Conservation (phyloP, 2,113 vertebrate species). For the Pseudonaja textilis region DNA sequence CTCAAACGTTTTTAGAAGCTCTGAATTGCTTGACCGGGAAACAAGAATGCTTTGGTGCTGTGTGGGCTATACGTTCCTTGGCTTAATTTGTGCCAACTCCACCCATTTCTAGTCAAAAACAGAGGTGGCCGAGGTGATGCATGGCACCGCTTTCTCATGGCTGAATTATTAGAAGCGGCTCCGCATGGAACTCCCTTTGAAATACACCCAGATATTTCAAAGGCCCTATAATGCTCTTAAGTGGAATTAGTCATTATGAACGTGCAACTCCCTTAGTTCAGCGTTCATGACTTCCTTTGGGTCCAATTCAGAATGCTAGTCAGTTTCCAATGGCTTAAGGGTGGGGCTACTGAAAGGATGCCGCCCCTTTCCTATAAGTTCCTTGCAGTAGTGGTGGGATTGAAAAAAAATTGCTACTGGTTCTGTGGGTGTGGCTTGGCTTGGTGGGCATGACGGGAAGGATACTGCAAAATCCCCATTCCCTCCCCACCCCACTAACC, state of each 20-base stretch:
- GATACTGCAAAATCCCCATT: no score
- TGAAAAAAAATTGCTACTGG: no score
- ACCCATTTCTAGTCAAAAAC: background rate
- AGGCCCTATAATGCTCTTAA: background rate
- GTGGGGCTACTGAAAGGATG: no score
- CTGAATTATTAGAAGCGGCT: background rate
- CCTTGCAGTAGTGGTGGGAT: no score
- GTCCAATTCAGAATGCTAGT: background rate
- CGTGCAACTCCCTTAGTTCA: no score
- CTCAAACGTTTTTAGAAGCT: background rate
- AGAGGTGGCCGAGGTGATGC: background rate
- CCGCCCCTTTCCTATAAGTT: no score
- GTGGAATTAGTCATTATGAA: background rate
- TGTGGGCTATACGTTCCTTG: background rate
- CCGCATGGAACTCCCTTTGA: background rate
- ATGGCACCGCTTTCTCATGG: background rate
- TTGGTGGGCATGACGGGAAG: no score
- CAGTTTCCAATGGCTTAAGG: background rate
- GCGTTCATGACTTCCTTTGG: background rate
- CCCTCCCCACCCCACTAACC: no score
- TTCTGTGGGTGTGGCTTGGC: no score
- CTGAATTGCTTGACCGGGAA: background rate
- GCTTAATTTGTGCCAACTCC: background rate
- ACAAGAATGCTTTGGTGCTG: background rate
- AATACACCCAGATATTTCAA: background rate